Base-by-base conservation (phyloP, 2,888 invertebrate species). In the Ormyrus labotus region DNA sequence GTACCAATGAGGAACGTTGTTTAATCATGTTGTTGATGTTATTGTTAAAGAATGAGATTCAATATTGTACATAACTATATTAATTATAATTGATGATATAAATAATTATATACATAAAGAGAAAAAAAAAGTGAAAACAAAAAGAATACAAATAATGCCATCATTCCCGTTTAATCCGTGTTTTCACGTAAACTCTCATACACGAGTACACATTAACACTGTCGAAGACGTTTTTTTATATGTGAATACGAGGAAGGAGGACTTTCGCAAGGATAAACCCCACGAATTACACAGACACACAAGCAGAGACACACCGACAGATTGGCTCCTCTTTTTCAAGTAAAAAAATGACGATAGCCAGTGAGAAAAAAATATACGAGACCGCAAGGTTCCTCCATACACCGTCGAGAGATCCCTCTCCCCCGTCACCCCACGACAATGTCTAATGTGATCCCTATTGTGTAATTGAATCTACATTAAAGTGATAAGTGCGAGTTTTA, bases 41-140 rank as follows among this genome's bases (percentile, higher is more conserved):
- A 94, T 94, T 94, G 94, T 94, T 94, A 94, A 92, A 94, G 93
- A 93, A 94, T 90, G 90, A 92, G 93, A 94, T 94, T 94, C 94
- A 94, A 94, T 94, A 94, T 93, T 93, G 94, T 94, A 94, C 93
- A 94, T 94, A 94, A 93, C 93, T 93, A 93, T 93, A 93, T 93
- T 93, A 93, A 93, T 93, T 93, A 93, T 93, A 93, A 93, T 93
- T 93, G 93, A 93, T 91, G 87, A 89, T 87, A 89, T 90, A 90
- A 92, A 92, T 91, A 89, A 90, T 90, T 89, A 90, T 90, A 90
- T 90, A 90, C 89, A 90, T 89, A 88, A 89, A 79, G 76, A 81
- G 61, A 77, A 81, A 75, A 74, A 57, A 75, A 80, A 78, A 76
- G 47, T 78, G 73, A 74, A 74, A 75, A 65, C 53, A 65, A 73